phyloP scores from a whole-genome alignment of 92 coral and sea anemone genomes.

The Epizoanthus stellaris region DNA sequence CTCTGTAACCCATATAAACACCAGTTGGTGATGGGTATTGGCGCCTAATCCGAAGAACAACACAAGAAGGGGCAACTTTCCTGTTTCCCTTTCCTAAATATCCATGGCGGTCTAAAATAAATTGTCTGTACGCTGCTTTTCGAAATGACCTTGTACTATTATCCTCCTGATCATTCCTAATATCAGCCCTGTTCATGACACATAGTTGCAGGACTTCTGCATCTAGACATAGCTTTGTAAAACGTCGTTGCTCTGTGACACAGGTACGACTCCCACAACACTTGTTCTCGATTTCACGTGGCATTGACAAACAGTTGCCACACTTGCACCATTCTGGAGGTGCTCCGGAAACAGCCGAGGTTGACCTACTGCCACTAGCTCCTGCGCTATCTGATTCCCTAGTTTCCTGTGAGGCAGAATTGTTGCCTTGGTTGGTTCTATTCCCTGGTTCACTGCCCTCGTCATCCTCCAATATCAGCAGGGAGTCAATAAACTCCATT shows the following conservation, averaged over 20 bases:
- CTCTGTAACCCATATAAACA: no score
- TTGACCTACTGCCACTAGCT: constrained; percentile 30
- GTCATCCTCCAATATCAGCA: neutral
- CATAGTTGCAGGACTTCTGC: constrained; percentile 55
- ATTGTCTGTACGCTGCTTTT: constrained; percentile 12
- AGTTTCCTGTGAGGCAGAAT: neutral
- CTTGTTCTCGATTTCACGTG: constrained; percentile 36
- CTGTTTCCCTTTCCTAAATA: constrained; percentile 46
- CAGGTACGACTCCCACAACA: constrained; percentile 46
- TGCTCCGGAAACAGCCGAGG: neutral
- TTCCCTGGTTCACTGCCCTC: neutral
- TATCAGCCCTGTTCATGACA: constrained; percentile 40
- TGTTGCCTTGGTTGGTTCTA: neutral
- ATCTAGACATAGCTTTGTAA: constrained; percentile 51
- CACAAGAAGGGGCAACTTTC: no score
- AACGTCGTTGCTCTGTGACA: constrained; percentile 38
- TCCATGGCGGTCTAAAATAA: constrained; percentile 32
- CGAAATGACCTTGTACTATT: constrained; percentile 52
- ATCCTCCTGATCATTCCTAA: constrained; percentile 47
- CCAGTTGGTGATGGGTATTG: no score
- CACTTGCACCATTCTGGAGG: no score
- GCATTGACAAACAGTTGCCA: neutral
- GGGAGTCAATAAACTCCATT: neutral
- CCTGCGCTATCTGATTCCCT: neutral
- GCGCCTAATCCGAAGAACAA: no score